Conservation (phyloP, 2,888 invertebrate species). For the Physocephala rufipes region DNA sequence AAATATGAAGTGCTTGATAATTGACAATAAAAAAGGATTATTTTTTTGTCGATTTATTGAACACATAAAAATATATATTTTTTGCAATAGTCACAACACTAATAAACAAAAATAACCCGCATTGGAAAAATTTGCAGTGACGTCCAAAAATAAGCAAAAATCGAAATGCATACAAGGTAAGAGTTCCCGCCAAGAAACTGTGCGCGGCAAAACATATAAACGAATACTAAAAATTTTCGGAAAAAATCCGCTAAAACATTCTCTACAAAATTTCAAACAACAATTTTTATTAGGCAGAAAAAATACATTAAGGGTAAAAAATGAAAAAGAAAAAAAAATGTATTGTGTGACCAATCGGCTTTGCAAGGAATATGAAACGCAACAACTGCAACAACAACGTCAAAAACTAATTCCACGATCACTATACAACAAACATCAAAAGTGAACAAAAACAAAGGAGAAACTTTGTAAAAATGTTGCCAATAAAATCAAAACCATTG, state of each 20-base stretch:
- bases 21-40: constrained; percentile 29
- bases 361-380: too few relatives aligned
- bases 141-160: too few relatives aligned
- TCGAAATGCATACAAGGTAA: too few relatives aligned
- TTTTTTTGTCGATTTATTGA: constrained; percentile 47
- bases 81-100: constrained; percentile 16
- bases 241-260: neutral
- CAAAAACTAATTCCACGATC: constrained; percentile 19
- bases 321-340: too few relatives aligned
- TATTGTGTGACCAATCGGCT: too few relatives aligned
- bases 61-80: constrained; percentile 34
- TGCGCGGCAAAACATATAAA: neutral
- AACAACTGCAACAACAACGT: constrained; percentile 23
- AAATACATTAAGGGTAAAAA: constrained; percentile 34
- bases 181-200: too few relatives aligned
- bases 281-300: constrained; percentile 34
- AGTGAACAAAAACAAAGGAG: neutral
- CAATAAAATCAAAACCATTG: neutral
- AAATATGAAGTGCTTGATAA: constrained; percentile 30
- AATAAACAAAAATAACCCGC: constrained; percentile 30
- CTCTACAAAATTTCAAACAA: constrained; percentile 11
- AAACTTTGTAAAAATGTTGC: constrained; percentile 20
- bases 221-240: neutral
- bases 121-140: constrained; percentile 23
- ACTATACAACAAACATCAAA: constrained; percentile 5